phyloP scores from a whole-genome alignment of 2,113 vertebrate genomes.

The Rhea americana region DNA sequence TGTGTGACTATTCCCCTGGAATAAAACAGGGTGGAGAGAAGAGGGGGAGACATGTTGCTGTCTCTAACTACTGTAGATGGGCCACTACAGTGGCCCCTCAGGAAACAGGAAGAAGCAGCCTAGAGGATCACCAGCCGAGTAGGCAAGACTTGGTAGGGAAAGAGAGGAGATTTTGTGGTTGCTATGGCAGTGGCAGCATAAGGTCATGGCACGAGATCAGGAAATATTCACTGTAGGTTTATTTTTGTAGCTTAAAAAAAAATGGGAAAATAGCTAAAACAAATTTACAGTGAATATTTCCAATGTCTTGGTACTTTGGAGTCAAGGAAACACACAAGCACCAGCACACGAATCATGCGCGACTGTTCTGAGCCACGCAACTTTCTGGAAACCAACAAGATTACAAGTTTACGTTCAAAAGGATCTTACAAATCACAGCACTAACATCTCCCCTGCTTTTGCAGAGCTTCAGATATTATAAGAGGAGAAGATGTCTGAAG shows the following conservation, averaged over 20 bases:
- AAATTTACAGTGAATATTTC: conserved; percentile 4
- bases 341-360: neutral
- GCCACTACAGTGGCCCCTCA: neutral
- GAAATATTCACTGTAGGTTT: conserved; percentile 21
- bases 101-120: no score
- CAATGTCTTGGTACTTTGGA: neutral
- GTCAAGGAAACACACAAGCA: neutral
- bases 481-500: neutral
- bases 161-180: neutral
- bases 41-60: neutral
- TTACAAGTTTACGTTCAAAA: neutral
- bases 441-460: neutral
- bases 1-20: fast-evolving
- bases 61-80: fast-evolving
- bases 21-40: neutral
- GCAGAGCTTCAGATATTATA: neutral
- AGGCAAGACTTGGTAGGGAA: neutral
- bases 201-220: conserved; percentile 26
- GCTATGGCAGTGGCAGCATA: conserved; percentile 64
- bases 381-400: neutral
- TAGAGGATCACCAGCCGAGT: neutral
- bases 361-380: neutral
- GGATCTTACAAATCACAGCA: neutral
- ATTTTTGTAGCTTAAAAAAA: neutral
- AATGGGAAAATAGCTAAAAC: conserved; percentile 4